These are phyloP conservation scores for Physella acuta DNA, from an alignment of 1,140 invertebrate genomes.

Conservation along the genomic window DNA sequence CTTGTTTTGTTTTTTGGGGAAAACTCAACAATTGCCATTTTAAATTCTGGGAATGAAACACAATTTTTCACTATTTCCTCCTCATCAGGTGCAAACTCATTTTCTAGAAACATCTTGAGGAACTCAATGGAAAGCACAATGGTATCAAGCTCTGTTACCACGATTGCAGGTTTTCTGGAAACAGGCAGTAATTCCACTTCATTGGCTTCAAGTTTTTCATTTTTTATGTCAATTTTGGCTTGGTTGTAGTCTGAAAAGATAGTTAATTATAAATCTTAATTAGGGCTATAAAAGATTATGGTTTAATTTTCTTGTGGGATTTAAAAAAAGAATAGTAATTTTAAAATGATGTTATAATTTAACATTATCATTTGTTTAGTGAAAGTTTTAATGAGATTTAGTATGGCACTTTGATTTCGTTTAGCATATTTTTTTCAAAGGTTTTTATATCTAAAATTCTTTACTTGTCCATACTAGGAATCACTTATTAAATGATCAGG, in stretches of 20 bases:
- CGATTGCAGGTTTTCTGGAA: neutral
- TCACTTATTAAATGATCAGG: no score
- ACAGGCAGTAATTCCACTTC: neutral
- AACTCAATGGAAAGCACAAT: neutral
- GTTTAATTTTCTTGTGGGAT: no score
- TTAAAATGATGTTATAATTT: no score
- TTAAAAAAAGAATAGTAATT: no score
- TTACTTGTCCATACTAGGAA: no score
- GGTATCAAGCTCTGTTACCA: neutral
- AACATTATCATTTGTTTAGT: no score
- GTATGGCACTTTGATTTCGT: no score
- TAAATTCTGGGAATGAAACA: neutral
- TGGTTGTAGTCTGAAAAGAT: neutral
- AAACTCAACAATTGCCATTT: neutral
- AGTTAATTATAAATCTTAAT: no score
- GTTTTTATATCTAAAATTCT: no score
- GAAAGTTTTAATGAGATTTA: no score
- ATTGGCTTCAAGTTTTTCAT: neutral
- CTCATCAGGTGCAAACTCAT: slow-evolving; percentile 10
- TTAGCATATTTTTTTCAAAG: no score
- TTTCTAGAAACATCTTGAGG: slow-evolving; percentile 3
- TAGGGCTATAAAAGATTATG: no score
- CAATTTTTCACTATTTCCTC: neutral
- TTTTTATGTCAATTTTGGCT: neutral
- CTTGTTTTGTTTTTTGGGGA: neutral